Percentiles rank a stretch among this genome's conserved stretches.
Evolutionary conservation across 2,797 vertebrate species (phyloP).

Genomic region (Anas bernieri): DNA sequence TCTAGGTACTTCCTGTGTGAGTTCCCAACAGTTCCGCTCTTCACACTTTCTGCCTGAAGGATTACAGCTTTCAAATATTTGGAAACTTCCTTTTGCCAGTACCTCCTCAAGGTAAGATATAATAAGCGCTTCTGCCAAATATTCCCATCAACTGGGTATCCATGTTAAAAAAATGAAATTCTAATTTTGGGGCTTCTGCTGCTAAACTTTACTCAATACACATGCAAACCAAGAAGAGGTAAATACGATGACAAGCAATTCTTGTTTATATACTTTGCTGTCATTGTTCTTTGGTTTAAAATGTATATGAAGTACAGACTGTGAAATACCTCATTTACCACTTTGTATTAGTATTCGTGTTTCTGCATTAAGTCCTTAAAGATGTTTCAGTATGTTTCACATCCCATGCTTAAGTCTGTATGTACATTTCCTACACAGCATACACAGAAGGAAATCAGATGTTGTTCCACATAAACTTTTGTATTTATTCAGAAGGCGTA

Average conservation of each 20-base stretch:
- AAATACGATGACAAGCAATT: background rate
- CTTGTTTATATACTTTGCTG: background rate
- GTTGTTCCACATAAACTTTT: background rate
- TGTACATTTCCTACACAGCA: background rate
- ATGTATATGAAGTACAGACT: background rate
- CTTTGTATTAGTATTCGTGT: background rate
- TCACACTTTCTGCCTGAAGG: background rate
- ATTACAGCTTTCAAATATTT: background rate
- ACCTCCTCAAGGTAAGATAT: background rate
- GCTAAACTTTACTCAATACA: background rate
- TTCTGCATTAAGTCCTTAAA: background rate
- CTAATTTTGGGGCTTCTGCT: background rate
- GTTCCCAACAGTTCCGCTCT: background rate
- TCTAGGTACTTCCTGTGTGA: background rate
- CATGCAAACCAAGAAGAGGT: background rate
- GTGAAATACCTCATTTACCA: background rate
- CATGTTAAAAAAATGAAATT: background rate
- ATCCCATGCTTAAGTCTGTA: background rate
- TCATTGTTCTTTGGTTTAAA: slow-evolving; percentile 37
- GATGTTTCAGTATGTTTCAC: background rate
- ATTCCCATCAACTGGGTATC: background rate
- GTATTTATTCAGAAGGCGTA: slow-evolving; percentile 42
- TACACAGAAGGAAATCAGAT: background rate
- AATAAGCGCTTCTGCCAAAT: background rate
- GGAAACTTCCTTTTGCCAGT: background rate